These are phyloP conservation scores for Troides oblongomaculatus DNA, from an alignment of 2,888 invertebrate species.

Conservation along the genomic window DNA sequence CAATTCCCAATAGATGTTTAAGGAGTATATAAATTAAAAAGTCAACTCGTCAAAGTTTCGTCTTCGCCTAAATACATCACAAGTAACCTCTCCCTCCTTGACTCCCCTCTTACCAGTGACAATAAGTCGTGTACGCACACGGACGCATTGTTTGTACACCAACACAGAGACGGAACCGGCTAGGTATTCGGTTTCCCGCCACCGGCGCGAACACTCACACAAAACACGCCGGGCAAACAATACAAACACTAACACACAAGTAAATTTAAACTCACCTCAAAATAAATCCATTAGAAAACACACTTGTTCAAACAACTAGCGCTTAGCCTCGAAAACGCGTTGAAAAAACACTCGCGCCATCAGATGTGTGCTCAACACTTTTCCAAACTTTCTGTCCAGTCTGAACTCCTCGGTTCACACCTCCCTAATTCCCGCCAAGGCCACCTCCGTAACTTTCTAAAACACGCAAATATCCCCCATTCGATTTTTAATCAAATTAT, in stretches of 20 bases:
- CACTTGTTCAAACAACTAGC: conserved; percentile 81
- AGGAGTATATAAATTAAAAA: conserved; percentile 71
- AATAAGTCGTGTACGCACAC: conserved; percentile 70
- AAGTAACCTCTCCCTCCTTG: conserved; percentile 74
- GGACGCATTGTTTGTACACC: conserved; percentile 64
- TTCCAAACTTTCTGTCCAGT: conserved; percentile 73
- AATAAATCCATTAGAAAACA: conserved; percentile 81
- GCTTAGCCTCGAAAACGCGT: conserved; percentile 80
- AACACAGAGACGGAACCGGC: conserved; percentile 66
- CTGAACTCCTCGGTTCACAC: conserved; percentile 57
- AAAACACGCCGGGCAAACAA: conserved; percentile 76
- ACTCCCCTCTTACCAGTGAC: conserved; percentile 75
- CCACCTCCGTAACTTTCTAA: conserved; percentile 46
- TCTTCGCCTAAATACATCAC: conserved; percentile 79
- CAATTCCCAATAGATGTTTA: conserved; percentile 49
- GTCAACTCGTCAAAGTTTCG: conserved; percentile 73
- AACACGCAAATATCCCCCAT: conserved; percentile 38
- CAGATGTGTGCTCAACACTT: conserved; percentile 73
- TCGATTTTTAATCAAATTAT: conserved; percentile 38
- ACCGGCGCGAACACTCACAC: conserved; percentile 76
- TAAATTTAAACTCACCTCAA: conserved; percentile 81
- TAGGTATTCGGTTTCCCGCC: conserved; percentile 80
- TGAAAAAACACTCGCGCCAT: conserved; percentile 77
- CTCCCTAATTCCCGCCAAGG: conserved; percentile 63
- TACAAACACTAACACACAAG: conserved; percentile 79